Conservation (phyloP, 2,888 invertebrate species). For the Odontothrips loti region DNA sequence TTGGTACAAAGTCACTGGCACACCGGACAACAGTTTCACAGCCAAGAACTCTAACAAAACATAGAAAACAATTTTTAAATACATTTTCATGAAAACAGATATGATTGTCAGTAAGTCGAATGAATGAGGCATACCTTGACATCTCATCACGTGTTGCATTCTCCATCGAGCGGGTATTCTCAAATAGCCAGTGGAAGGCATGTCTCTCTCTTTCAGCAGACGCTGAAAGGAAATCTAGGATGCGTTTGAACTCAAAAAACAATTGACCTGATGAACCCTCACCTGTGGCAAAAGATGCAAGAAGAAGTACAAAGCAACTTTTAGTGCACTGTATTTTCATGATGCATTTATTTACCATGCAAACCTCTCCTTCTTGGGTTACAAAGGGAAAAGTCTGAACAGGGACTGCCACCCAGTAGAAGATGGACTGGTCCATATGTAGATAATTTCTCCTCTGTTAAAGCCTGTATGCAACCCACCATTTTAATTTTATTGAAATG, state of each 20-base stretch:
- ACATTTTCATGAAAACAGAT: not conserved
- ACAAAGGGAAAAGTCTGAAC: too few species aligned
- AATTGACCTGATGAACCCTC: not conserved
- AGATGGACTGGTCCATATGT: too few species aligned
- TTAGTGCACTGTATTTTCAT: too few species aligned
- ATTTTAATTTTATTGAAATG: too few species aligned
- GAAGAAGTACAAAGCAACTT: too few species aligned
- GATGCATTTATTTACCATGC: too few species aligned
- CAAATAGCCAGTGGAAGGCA: not conserved
- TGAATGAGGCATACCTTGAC: not conserved
- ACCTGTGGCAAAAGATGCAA: not conserved
- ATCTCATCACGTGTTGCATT: not conserved
- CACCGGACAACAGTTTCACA: not conserved
- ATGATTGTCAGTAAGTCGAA: not conserved
- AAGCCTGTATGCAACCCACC: too few species aligned
- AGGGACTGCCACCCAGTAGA: too few species aligned
- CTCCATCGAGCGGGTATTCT: not conserved
- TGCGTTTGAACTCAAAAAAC: not conserved
- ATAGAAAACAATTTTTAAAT: not conserved
- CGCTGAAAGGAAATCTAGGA: not conserved
- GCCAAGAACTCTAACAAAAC: not conserved
- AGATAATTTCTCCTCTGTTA: too few species aligned
- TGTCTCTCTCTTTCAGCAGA: not conserved
- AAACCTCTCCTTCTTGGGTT: too few species aligned
- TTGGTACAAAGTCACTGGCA: not conserved